Conservation (phyloP, 2,888 invertebrate species). For the Bhutanitis thaidina region DNA sequence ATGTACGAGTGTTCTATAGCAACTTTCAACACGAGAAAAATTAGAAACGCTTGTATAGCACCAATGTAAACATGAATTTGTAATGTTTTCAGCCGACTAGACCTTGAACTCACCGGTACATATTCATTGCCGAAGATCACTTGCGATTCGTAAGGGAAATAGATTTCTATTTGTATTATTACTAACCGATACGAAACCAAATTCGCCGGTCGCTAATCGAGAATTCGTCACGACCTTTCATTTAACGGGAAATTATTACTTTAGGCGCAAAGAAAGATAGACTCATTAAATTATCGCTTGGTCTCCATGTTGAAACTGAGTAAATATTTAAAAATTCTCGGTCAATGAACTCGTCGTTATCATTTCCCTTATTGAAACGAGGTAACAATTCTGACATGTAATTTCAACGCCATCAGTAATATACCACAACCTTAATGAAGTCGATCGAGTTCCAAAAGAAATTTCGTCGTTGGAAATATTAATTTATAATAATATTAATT, state of each 20-base stretch:
- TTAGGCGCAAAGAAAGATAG: conserved; percentile 6
- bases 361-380: conserved; percentile 37
- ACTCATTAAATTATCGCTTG: conserved; percentile 31
- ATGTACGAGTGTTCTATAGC: conserved; percentile 12
- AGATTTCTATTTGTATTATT: conserved; percentile 2
- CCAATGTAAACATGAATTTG: conserved; percentile 18
- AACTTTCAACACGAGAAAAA: conserved; percentile 6
- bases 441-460: too few relatives aligned
- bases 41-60: conserved; percentile 8
- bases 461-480: too few relatives aligned
- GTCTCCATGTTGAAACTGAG: conserved; percentile 43
- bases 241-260: conserved; percentile 8
- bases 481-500: too few relatives aligned
- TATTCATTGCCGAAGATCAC: conserved; percentile 16
- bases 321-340: conserved; percentile 51
- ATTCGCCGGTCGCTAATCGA: background rate
- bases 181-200: too few relatives aligned
- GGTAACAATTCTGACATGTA: conserved; percentile 8
- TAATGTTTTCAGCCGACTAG: conserved; percentile 5
- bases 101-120: conserved; percentile 17
- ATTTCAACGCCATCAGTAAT: too few relatives aligned
- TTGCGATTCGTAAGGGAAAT: conserved; percentile 2
- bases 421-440: too few relatives aligned
- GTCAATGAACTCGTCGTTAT: conserved; percentile 54
- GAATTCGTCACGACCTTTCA: background rate